A percentile compares a stretch with the other conserved stretches of the same genome.
Evolutionary conservation across 2,888 invertebrate species (phyloP).

Genomic region (Cephonodes hylas): DNA sequence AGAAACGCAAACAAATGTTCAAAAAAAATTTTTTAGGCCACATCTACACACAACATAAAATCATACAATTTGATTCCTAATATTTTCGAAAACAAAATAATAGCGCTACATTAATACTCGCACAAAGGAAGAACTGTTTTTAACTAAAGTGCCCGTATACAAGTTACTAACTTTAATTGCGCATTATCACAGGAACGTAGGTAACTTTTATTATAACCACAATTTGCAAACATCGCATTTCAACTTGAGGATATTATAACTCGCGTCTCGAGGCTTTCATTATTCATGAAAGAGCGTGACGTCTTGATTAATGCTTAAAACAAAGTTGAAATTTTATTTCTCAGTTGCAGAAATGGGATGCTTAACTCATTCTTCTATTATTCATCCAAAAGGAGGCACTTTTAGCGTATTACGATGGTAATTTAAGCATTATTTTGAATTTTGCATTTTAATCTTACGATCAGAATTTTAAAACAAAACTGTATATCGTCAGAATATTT

Average conservation of each 20-base stretch:
- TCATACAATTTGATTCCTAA: too few relatives aligned
- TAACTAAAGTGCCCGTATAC: neutral
- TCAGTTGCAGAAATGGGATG: conserved; percentile 30
- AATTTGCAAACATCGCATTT: conserved; percentile 36
- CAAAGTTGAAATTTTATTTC: conserved; percentile 49
- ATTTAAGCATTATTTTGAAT: neutral
- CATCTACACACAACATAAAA: too few relatives aligned
- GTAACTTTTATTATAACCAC: conserved; percentile 23
- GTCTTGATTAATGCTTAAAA: conserved; percentile 52
- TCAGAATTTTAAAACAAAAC: neutral
- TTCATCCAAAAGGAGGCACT: conserved; percentile 30
- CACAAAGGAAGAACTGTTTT: neutral
- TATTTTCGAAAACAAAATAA: too few relatives aligned
- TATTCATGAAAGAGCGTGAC: conserved; percentile 50
- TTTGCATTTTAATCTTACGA: neutral
- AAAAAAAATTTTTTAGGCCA: too few relatives aligned
- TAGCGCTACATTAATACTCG: neutral
- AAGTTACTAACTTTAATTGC: conserved; percentile 8
- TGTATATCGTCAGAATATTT: neutral
- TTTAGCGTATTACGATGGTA: conserved; percentile 16
- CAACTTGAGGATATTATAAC: conserved; percentile 26
- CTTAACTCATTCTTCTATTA: conserved; percentile 27
- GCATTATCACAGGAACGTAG: neutral
- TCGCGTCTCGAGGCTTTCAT: conserved; percentile 41
- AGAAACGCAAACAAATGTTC: too few relatives aligned